Percentiles rank a stretch among this genome's conserved stretches.
These are phyloP conservation scores for Ptilodon capucinus DNA, from an alignment of 2,888 invertebrate species.

Conservation along the genomic window DNA sequence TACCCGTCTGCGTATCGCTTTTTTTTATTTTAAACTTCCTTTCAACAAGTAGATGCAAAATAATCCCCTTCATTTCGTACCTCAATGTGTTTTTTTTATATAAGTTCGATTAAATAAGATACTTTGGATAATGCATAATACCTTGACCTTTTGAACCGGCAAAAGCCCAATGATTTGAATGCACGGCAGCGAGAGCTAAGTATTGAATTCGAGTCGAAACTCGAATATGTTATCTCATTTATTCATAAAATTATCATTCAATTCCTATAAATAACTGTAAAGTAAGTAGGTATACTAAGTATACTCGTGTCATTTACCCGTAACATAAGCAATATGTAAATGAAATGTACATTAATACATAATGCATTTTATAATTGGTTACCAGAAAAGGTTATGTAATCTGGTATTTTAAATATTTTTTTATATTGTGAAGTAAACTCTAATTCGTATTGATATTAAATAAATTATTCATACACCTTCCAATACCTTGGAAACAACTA, in stretches of 20 bases:
- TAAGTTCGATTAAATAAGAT: not conserved
- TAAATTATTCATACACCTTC: too few species aligned
- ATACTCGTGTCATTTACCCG: not conserved
- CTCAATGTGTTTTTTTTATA: not conserved
- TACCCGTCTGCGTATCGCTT: slow-evolving; percentile 9
- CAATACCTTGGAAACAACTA: too few species aligned
- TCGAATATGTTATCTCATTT: not conserved
- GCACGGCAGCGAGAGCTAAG: not conserved
- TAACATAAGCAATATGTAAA: not conserved
- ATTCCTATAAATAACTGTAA: not conserved
- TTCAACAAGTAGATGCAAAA: not conserved
- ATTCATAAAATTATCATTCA: not conserved
- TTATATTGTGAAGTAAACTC: too few species aligned
- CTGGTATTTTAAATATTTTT: too few species aligned
- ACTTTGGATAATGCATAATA: not conserved
- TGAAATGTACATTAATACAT: not conserved
- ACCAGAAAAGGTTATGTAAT: slow-evolving; percentile 10
- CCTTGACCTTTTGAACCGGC: not conserved
- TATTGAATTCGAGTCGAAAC: not conserved
- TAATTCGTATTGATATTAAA: too few species aligned
- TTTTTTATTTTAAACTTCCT: not conserved
- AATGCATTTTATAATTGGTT: not conserved
- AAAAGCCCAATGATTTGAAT: not conserved
- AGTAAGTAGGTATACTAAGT: too few species aligned
- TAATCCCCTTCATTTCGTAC: not conserved